Conservation (phyloP, 2,113 vertebrate genomes). For the Psittacara wagleri region DNA sequence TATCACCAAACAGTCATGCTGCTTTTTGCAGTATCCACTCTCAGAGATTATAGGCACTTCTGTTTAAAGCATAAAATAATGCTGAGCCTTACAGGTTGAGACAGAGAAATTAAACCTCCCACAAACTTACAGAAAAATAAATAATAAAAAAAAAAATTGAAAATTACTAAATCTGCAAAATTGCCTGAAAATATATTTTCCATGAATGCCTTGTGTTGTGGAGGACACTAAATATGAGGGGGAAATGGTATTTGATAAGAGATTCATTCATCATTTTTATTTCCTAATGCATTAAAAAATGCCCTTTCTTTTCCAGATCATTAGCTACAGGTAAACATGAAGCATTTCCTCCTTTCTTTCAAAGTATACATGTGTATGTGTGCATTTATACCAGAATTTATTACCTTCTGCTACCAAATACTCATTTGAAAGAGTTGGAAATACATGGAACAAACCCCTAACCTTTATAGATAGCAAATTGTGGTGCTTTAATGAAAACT, state of each 20-base stretch:
- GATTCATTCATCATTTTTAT: not conserved
- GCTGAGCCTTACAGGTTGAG: not conserved
- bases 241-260: not conserved
- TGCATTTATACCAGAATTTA: not conserved
- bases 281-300: not conserved
- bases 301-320: not conserved
- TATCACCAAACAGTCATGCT: not conserved
- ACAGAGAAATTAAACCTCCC: not conserved
- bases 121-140: not conserved
- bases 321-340: constrained; percentile 5
- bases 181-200: not conserved
- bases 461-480: constrained; percentile 45
- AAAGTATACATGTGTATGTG: not conserved
- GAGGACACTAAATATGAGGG: not conserved
- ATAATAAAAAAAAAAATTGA: not conserved
- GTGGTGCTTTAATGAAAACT: constrained; percentile 44
- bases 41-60: not conserved
- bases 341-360: not conserved
- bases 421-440: constrained; percentile 2
- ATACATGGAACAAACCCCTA: not conserved
- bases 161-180: not conserved
- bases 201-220: not conserved
- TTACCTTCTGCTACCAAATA: not conserved
- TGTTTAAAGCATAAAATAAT: not conserved
- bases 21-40: not conserved